phyloP scores from a whole-genome alignment of 2,113 vertebrate species.

The Saguinus imperator region DNA sequence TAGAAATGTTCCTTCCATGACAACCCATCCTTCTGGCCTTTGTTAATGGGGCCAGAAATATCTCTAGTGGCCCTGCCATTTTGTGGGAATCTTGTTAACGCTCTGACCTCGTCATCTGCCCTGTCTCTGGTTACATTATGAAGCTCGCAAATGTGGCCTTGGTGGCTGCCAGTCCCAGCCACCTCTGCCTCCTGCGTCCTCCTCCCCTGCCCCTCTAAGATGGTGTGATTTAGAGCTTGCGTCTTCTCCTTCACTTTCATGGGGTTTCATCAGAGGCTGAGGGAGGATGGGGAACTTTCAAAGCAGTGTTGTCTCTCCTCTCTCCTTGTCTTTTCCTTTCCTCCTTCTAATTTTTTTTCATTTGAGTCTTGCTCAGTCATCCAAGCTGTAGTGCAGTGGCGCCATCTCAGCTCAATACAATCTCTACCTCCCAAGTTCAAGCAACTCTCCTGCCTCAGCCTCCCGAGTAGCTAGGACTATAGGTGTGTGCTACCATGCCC shows the following conservation, averaged over 20 bases:
- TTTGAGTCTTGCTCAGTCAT: too few species aligned
- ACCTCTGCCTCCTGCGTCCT: not conserved
- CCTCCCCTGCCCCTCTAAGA: fast-evolving
- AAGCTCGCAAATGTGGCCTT: not conserved
- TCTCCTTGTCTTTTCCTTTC: not conserved
- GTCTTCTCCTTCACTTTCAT: fast-evolving
- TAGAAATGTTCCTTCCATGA: not conserved
- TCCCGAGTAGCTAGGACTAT: too few species aligned
- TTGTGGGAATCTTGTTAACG: too few species aligned
- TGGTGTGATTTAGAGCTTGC: not conserved
- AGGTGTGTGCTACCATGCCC: too few species aligned
- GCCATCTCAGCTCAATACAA: too few species aligned
- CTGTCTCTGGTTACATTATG: fast-evolving
- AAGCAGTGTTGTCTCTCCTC: fast-evolving
- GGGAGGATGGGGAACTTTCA: not conserved
- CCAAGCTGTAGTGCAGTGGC: too few species aligned
- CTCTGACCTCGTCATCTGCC: fast-evolving
- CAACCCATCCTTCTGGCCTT: not conserved
- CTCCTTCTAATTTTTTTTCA: too few species aligned
- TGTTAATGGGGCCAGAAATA: not conserved
- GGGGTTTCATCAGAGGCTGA: not conserved
- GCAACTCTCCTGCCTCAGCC: too few species aligned
- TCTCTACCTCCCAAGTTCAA: too few species aligned
- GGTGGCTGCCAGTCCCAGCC: fast-evolving
- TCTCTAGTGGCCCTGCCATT: not conserved